Evolutionary conservation across 1,140 invertebrate genomes (phyloP), one percentile per base, ranked within the genome.

Genomic region (Magallana angulata): DNA sequence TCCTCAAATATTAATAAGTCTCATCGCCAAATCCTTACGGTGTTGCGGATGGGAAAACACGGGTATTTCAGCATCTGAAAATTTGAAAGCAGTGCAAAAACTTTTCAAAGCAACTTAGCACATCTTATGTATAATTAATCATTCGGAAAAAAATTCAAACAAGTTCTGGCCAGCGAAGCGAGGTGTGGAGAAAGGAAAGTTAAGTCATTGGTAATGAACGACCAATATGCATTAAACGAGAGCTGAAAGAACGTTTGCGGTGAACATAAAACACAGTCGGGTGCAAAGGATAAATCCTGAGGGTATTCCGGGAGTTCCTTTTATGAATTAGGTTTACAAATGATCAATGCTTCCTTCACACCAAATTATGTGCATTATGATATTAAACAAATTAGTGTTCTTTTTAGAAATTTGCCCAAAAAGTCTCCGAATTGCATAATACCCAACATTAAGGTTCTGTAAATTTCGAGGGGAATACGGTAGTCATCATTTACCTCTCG

Each of bases 121-220:
- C 68, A 76, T 76, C 68, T 76, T 76, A 76, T 76, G 18, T 76
- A 76, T 76, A 76, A 76, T 76, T 76, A 76, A 76, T 76, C 12
- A 76, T 24, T 9, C 11, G 24, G 24, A 36, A 76, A 48, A 76
- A 76, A 30, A 11, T 76, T 76, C 68, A 76, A 76, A 76, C 68
- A 76, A 76, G 12, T 76, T 76, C 36, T 76, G 24, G 36, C 68
- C 24, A 76, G 24, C 24, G 68, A 76, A 76, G 68, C 68, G 68
- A 76, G 24, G 24, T 76, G 30, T 24, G 36, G 36, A 76, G 68
- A 36, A 76, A 8, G 36, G 68, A 36, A 76, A 76, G 68, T 36
- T 76, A 12, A 12, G 14, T 76, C 11, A 30, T 76, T 76, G 68
- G 68, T 76, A 76, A 76, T 76, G 68, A 76, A 76, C 68, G 68